Base-by-base conservation (phyloP, 2,797 vertebrate species). In the Pelodytes ibericus region DNA sequence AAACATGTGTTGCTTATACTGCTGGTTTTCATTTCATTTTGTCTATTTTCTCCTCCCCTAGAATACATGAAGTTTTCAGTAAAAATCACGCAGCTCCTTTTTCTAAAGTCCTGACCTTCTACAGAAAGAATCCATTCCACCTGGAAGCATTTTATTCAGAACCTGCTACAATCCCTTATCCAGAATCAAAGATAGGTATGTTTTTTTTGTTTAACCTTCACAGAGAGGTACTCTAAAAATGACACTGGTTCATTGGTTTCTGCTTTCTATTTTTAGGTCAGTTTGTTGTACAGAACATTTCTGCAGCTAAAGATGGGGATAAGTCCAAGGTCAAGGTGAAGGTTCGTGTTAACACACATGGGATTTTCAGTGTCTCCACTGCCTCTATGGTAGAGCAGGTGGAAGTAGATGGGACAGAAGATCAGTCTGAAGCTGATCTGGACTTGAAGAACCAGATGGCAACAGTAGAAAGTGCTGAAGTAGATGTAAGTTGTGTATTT, bases 271-370 rank as follows among this genome's bases (percentile, higher is more conserved):
- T 49, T 79, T 24, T 24, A 94, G 93, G 93, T 47, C 90, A 91
- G 74, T 94, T 93, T 47, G 3, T 91, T 74, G 90, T 95, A 63
- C 92, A 92, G 83, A 93, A 93, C 47, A 88, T 95, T 78, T 87
- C 88, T 76, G 82, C 91, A 13, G 92, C 92, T 80, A 90, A 89
- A 76, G 89, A 94, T 29, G 91, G 90, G 79, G 92, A 94, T 63
- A 93, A 89, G 69, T 90, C 91, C 27, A 93, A 88, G 80, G 91
- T 95, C 22, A 95, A 94, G 80, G 92, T 95, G 44, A 94, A 93
- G 82, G 91, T 94, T 25, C 86, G 88, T 49, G 85, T 94, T 63
- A 93, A 94, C 16, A 85, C 84, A 27, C 91, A 93, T 0, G 92
- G 93, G 62, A 91, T 94, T 71, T 91, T 94, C 76, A 92, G 91